phyloP scores from a whole-genome alignment of 2,113 vertebrate genomes.

The Antennarius striatus region DNA sequence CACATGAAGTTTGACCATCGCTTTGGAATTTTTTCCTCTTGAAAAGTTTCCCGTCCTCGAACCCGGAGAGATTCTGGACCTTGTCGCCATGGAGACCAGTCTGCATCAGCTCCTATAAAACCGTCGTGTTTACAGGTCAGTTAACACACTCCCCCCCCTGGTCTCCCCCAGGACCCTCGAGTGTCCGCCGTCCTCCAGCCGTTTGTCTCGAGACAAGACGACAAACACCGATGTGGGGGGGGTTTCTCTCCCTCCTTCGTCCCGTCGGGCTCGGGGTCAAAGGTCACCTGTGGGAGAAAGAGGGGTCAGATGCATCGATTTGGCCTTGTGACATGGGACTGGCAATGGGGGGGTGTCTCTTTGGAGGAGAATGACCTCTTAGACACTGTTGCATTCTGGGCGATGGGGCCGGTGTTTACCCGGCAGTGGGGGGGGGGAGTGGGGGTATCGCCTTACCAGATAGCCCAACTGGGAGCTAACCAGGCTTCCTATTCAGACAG shows the following conservation, averaged over 20 bases:
- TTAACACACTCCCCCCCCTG: too few species aligned
- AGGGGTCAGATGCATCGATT: slow-evolving; percentile 66
- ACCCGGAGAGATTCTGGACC: too few species aligned
- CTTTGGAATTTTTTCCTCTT: too few species aligned
- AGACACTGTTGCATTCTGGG: slow-evolving; percentile 45
- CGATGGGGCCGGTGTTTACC: slow-evolving; percentile 38
- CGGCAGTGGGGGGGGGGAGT: slow-evolving; percentile 12
- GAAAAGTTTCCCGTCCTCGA: too few species aligned
- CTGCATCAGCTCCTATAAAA: not conserved
- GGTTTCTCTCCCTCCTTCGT: slow-evolving; percentile 1
- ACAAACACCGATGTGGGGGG: slow-evolving; percentile 34
- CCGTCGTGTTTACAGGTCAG: not conserved
- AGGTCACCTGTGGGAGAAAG: slow-evolving; percentile 57
- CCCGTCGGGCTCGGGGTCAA: slow-evolving; percentile 53
- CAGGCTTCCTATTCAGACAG: slow-evolving; percentile 50
- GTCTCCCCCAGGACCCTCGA: not conserved
- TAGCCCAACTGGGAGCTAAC: slow-evolving; percentile 56
- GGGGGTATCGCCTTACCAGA: slow-evolving; percentile 43
- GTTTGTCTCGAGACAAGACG: slow-evolving; percentile 44
- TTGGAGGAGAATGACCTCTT: slow-evolving; percentile 40
- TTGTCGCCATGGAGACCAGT: too few species aligned
- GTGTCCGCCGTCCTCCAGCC: slow-evolving; percentile 2
- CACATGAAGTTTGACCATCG: too few species aligned
- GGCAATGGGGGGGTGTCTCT: not conserved
- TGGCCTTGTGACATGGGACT: slow-evolving; percentile 62